Evolutionary conservation across 2,113 vertebrate genomes (phyloP).

Genomic region (Eulacestoma nigropectus): DNA sequence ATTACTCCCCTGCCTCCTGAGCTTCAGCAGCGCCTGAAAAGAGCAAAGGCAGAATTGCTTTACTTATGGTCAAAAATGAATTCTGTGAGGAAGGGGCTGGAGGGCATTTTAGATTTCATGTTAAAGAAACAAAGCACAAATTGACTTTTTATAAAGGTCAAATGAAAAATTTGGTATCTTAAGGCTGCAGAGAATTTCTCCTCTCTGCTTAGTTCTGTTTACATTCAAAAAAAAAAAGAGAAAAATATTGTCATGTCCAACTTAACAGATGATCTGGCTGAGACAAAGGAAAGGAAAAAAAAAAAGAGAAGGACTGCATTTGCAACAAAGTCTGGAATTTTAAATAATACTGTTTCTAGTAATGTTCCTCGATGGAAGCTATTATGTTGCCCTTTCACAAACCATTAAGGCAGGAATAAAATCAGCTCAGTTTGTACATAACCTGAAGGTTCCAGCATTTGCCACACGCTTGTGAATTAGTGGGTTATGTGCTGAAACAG

Average conservation of each 20-base stretch:
- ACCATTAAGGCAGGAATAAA: background rate
- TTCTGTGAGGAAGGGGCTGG: background rate
- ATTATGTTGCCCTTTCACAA: background rate
- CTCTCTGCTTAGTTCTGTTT: background rate
- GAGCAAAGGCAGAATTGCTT: background rate
- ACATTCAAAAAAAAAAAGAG: background rate
- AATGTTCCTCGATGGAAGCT: background rate
- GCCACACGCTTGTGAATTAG: background rate
- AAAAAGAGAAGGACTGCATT: background rate
- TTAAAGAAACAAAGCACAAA: constrained; percentile 38
- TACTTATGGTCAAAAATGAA: background rate
- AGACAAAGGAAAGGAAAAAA: background rate
- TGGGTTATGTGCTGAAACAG: background rate
- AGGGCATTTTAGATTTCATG: constrained; percentile 7
- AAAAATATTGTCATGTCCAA: background rate
- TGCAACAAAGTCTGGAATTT: background rate
- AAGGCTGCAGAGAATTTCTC: constrained; percentile 6
- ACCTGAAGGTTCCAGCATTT: background rate
- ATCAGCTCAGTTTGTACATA: background rate
- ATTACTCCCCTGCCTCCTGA: background rate
- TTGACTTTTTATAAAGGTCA: constrained; percentile 66
- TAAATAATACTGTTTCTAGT: background rate
- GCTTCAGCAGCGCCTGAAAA: constrained; percentile 25
- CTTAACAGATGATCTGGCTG: background rate
- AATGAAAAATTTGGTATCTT: constrained; percentile 20